Base-by-base conservation (phyloP, 2,113 vertebrate species). In the Oreochromis niloticus region DNA sequence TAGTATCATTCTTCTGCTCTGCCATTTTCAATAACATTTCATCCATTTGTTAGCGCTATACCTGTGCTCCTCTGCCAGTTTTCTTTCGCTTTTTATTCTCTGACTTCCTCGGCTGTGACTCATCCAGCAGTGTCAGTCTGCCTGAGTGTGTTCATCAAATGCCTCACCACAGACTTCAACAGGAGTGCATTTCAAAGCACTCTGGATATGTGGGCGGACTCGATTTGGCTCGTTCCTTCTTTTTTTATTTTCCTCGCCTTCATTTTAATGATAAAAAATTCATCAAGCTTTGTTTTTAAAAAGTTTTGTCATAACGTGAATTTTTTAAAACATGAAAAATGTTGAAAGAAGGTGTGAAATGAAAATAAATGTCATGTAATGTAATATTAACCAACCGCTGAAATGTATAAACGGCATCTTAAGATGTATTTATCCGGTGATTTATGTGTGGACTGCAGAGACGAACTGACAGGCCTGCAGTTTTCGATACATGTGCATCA, bases 161-260 rank as follows among this genome's bases (percentile, higher is more conserved):
- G 88, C 87, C 34, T 89, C 59, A 9, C 17, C 75, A 17, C 86
- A 84, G 85, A 88, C 88, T 93, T 92, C 86, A 85, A 81, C 89
- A n/a, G 57, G 83, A 93, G 86, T 88, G 87, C 52, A n/a, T 91
- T 93, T 93, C 93, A 94, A 93, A 94, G 92, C 66, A 12, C 86
- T 82, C 84, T 32, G 83, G 36, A 82, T 89, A 66, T 82, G 91
- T 91, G 85, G 93, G 91, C 9, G 83, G 86, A 87, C 87, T 93
- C 24, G 32, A 52, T 85, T 91, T 88, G 80, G 86, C 82, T 92
- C 82, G 10, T 56, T 91, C 84, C 27, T 34, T 59, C 61, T 54
- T 83, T 80, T 36, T 82, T 71, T 12, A 16, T 80, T 79, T 85
- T 84, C 32, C 46, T 75, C 50, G 1, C 56, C 34, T 75, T 85